Percentiles rank a stretch among this genome's conserved stretches.
Evolutionary conservation across 2,113 vertebrate species (phyloP).

Genomic region (Lophotis ruficrista): DNA sequence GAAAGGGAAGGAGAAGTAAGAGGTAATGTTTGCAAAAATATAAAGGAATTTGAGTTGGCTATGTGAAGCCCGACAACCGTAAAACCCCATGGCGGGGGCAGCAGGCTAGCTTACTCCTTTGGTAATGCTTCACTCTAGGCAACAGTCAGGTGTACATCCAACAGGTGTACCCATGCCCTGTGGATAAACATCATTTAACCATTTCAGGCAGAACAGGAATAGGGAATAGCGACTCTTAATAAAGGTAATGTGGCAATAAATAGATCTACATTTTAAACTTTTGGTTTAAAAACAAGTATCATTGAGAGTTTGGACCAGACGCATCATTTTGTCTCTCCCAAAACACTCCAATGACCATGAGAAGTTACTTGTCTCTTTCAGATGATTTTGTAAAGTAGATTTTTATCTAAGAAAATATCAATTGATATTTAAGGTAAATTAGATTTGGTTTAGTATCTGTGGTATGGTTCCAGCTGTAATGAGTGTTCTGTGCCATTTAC

Average conservation of each 20-base stretch:
- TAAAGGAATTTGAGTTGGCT: not conserved
- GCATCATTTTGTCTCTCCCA: not conserved
- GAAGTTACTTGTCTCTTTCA: not conserved
- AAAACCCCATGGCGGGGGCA: not conserved
- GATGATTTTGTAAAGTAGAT: not conserved
- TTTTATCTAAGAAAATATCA: constrained; percentile 8
- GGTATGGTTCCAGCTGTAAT: not conserved
- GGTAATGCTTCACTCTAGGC: not conserved
- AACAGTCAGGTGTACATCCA: not conserved
- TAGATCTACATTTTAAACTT: not conserved
- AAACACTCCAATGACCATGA: not conserved
- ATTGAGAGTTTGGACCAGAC: not conserved
- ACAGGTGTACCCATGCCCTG: not conserved
- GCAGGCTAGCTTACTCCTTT: constrained; percentile 7
- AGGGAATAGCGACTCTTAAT: not conserved
- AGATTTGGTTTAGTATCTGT: not conserved
- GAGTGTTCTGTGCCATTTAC: not conserved
- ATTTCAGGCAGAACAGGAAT: not conserved
- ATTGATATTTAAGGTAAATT: not conserved
- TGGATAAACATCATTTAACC: not conserved
- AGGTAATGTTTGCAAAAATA: not conserved
- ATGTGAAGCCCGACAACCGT: not conserved
- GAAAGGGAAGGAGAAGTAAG: not conserved
- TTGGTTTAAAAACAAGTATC: not conserved
- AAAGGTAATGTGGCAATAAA: not conserved